phyloP scores from a whole-genome alignment of 2,888 invertebrate genomes.

The Diadromus collaris region DNA sequence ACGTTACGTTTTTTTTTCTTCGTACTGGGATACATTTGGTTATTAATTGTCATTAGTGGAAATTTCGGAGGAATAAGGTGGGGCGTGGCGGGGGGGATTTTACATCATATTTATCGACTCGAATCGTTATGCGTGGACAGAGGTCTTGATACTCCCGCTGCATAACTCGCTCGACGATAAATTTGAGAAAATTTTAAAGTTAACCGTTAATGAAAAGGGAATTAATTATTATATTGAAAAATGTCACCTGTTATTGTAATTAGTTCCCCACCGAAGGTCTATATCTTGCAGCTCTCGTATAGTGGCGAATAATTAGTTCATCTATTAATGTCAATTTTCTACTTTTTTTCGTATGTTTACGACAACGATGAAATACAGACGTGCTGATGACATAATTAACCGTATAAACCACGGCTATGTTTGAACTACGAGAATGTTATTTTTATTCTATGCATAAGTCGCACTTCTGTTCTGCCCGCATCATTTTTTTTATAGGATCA shows the following conservation, averaged over 20 bases:
- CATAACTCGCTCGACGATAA: not conserved
- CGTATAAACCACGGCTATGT: not conserved
- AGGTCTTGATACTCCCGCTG: not conserved
- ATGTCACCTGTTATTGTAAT: not conserved
- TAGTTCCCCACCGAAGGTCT: not conserved
- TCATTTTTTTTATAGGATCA: not conserved
- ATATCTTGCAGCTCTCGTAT: not conserved
- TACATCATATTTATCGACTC: not conserved
- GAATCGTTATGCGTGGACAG: not conserved
- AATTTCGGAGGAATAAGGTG: not conserved
- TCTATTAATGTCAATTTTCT: not conserved
- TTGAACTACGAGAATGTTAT: not conserved
- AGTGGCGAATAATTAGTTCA: not conserved
- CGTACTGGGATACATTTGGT: not conserved
- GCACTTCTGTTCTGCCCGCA: not conserved
- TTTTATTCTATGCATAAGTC: not conserved
- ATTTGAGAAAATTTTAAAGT: not conserved
- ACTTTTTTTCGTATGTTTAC: not conserved
- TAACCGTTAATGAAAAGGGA: not conserved
- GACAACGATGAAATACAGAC: not conserved
- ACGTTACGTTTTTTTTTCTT: slow-evolving; percentile 1
- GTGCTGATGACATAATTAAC: not conserved
- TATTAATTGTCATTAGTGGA: not conserved
- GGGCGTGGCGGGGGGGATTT: not conserved
- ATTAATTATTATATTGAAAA: not conserved